These are phyloP conservation scores for Drosophila hamatofila DNA, from an alignment of 2,888 invertebrate species.

Conservation along the genomic window DNA sequence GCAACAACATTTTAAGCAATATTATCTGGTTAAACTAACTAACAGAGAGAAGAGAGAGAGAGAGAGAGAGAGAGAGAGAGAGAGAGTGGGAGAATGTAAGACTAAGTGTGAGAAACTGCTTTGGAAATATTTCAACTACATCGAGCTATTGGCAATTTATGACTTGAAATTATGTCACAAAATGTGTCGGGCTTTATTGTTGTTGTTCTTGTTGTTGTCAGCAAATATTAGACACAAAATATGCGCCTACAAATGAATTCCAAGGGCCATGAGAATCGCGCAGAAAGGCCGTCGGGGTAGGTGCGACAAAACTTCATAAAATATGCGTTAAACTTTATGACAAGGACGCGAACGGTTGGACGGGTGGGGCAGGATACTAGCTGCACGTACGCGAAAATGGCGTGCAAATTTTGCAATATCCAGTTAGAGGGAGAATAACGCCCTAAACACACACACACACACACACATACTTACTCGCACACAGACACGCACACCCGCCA, in stretches of 20 bases:
- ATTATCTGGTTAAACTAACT: neutral
- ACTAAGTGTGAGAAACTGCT: neutral
- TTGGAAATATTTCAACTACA: constrained; percentile 27
- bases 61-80: neutral
- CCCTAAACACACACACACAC: constrained; percentile 4
- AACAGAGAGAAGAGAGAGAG: neutral
- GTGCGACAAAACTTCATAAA: constrained; percentile 60
- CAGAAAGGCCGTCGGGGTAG: neutral
- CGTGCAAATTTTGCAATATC: constrained; percentile 63
- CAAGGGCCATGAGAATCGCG: constrained; percentile 18
- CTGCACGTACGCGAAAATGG: constrained; percentile 65
- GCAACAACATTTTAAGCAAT: constrained; percentile 29
- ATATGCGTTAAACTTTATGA: constrained; percentile 68
- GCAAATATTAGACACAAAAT: constrained; percentile 54
- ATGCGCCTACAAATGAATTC: constrained; percentile 63
- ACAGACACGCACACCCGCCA: constrained; percentile 32
- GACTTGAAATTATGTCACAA: constrained; percentile 74
- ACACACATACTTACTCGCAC: neutral
- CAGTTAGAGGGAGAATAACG: constrained; percentile 9
- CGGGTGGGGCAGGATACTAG: constrained; percentile 14
- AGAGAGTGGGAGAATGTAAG: neutral
- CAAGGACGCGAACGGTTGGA: constrained; percentile 48
- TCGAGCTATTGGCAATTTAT: constrained; percentile 67
- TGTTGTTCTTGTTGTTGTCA: neutral
- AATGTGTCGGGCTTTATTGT: constrained; percentile 34